phyloP scores from a whole-genome alignment of 2,888 invertebrate genomes.

The Ormyrus rosae region DNA sequence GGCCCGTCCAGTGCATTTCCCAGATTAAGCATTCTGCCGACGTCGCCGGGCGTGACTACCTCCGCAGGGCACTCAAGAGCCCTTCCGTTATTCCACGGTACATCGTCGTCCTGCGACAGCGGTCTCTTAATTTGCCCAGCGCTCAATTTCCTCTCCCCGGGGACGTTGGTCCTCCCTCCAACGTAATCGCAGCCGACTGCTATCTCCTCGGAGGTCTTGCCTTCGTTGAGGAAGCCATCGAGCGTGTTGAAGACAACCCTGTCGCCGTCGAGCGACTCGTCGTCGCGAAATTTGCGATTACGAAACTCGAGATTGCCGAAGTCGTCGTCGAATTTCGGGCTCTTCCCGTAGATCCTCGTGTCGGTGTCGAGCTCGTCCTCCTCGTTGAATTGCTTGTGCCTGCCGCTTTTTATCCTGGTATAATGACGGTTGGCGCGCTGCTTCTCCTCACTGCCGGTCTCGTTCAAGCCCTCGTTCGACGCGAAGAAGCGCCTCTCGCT shows the following conservation, averaged over 20 bases:
- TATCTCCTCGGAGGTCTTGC: slow-evolving; percentile 43
- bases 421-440: slow-evolving; percentile 64
- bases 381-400: slow-evolving; percentile 70
- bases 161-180: background rate
- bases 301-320: slow-evolving; percentile 62
- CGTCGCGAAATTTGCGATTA: slow-evolving; percentile 45
- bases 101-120: slow-evolving; percentile 71
- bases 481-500: slow-evolving; percentile 68
- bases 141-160: slow-evolving; percentile 70
- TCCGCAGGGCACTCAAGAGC: slow-evolving; percentile 64
- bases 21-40: slow-evolving; percentile 74
- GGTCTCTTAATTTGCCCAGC: slow-evolving; percentile 71
- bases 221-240: slow-evolving; percentile 69
- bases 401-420: slow-evolving; percentile 68
- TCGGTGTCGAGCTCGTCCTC: slow-evolving; percentile 71
- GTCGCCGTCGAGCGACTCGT: slow-evolving; percentile 57
- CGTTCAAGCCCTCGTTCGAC: slow-evolving; percentile 68
- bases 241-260: slow-evolving; percentile 72
- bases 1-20: slow-evolving; percentile 73
- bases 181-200: slow-evolving; percentile 52
- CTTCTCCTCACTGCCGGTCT: slow-evolving; percentile 56
- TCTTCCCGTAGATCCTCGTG: slow-evolving; percentile 72
- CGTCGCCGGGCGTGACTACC: slow-evolving; percentile 71
- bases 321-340: slow-evolving; percentile 73
- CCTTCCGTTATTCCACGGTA: slow-evolving; percentile 71